phyloP scores from a whole-genome alignment of 2,888 invertebrate genomes.

The Hirtodrosophila alboralis region DNA sequence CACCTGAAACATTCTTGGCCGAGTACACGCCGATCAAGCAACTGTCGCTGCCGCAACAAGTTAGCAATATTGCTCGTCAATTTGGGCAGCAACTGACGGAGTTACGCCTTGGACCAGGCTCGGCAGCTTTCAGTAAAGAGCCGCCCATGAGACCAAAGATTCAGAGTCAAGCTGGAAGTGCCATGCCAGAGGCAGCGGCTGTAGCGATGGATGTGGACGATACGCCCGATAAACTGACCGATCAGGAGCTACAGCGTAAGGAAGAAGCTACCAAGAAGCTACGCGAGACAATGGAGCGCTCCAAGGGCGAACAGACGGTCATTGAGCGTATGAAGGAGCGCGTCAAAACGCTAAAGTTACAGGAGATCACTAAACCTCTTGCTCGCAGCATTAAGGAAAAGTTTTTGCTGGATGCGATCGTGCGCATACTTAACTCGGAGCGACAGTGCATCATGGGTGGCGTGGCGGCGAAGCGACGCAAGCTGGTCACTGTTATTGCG shows the following conservation, averaged over 20 bases:
- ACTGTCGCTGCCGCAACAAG: constrained; percentile 86
- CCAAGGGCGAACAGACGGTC: constrained; percentile 85
- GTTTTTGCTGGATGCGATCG: constrained; percentile 90
- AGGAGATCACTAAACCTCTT: constrained; percentile 93
- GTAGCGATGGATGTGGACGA: constrained; percentile 76
- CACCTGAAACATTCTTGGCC: constrained; percentile 92
- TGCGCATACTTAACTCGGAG: constrained; percentile 91
- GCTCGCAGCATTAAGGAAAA: constrained; percentile 88
- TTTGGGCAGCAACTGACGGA: constrained; percentile 88
- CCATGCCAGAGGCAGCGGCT: background rate
- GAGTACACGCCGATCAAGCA: constrained; percentile 96
- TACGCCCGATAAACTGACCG: constrained; percentile 40
- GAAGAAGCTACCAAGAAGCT: constrained; percentile 84
- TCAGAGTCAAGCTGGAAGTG: constrained; percentile 80
- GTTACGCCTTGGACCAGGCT: constrained; percentile 88
- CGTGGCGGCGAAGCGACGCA: constrained; percentile 86
- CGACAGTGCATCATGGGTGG: constrained; percentile 89
- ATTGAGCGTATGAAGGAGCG: constrained; percentile 87
- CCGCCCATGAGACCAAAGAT: constrained; percentile 78
- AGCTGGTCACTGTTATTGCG: constrained; percentile 93
- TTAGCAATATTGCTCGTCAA: constrained; percentile 84
- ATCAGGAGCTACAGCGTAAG: constrained; percentile 83
- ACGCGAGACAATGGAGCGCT: constrained; percentile 86
- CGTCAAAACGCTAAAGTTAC: constrained; percentile 91
- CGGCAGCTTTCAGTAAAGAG: constrained; percentile 81